Evolutionary conservation across 2,113 vertebrate species (phyloP).

Genomic region (Pleuronectes platessa): DNA sequence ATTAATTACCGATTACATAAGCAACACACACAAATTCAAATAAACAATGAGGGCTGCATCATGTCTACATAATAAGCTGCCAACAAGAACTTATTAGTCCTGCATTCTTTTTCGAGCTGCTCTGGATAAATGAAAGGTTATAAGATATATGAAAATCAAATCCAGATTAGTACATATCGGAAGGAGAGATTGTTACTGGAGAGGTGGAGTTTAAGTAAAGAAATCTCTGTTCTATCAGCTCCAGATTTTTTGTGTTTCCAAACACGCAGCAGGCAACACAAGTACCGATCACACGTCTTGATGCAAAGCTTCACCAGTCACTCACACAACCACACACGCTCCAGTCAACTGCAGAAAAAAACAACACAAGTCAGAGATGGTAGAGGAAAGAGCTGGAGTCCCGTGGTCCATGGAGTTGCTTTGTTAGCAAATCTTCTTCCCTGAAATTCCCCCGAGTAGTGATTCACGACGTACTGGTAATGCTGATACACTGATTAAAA

Average conservation of each 20-base stretch:
- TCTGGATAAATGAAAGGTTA: background rate
- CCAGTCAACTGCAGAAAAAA: constrained; percentile 19
- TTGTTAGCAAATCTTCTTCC: constrained; percentile 37
- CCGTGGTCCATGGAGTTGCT: constrained; percentile 31
- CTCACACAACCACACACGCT: constrained; percentile 18
- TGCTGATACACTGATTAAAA: constrained; percentile 31
- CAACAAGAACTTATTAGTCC: background rate
- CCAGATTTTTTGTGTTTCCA: background rate
- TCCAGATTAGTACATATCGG: background rate
- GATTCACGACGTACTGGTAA: constrained; percentile 8
- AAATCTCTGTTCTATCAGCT: background rate
- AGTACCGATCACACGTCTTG: constrained; percentile 8
- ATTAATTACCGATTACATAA: too few species aligned
- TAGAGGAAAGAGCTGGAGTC: constrained; percentile 32
- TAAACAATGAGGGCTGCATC: background rate
- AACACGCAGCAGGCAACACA: constrained; percentile 1
- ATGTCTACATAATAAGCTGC: background rate
- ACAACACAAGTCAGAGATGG: constrained; percentile 26
- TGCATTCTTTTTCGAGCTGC: background rate
- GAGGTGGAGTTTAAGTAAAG: background rate
- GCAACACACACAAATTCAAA: background rate
- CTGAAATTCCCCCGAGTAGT: constrained; percentile 19
- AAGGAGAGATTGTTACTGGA: background rate
- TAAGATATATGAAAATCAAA: background rate
- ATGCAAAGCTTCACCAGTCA: constrained; percentile 36